Percentiles rank a stretch among this genome's conserved stretches.
Evolutionary conservation across 2,888 invertebrate species (phyloP).

Genomic region (Tetheella fluctuosa): DNA sequence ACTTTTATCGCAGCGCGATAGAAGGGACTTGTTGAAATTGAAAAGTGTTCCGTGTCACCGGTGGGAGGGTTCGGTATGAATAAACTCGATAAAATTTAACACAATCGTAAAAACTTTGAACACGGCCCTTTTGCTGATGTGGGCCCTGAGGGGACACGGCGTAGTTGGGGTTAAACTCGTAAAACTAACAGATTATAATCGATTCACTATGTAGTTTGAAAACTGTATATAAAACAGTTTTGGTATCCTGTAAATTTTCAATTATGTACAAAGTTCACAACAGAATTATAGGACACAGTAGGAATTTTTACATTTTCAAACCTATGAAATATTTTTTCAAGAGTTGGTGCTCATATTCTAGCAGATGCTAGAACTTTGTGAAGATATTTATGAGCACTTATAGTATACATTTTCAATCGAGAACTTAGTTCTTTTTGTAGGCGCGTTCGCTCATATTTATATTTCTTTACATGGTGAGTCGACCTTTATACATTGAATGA

Average conservation of each 20-base stretch:
- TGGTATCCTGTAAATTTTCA: background rate
- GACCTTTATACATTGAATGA: no score
- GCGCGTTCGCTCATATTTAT: no score
- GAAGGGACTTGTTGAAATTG: constrained; percentile 72
- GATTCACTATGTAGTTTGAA: background rate
- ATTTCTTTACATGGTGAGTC: no score
- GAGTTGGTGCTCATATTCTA: no score
- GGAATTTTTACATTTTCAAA: background rate
- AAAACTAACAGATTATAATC: constrained; percentile 5
- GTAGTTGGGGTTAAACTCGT: background rate
- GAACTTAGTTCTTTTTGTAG: no score
- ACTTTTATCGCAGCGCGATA: constrained; percentile 55
- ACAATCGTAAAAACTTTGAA: constrained; percentile 65
- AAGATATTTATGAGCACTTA: no score
- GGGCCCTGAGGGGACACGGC: background rate
- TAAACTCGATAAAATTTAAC: constrained; percentile 71
- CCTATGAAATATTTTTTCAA: background rate
- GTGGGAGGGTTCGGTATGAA: constrained; percentile 64
- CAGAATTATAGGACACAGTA: background rate
- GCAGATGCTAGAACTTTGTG: no score
- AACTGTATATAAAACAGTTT: background rate
- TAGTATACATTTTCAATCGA: no score
- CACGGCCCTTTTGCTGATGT: constrained; percentile 28
- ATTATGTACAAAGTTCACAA: background rate
- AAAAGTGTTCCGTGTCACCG: constrained; percentile 54